phyloP scores from a whole-genome alignment of 2,888 invertebrate species.

The Bimastos eiseni region DNA sequence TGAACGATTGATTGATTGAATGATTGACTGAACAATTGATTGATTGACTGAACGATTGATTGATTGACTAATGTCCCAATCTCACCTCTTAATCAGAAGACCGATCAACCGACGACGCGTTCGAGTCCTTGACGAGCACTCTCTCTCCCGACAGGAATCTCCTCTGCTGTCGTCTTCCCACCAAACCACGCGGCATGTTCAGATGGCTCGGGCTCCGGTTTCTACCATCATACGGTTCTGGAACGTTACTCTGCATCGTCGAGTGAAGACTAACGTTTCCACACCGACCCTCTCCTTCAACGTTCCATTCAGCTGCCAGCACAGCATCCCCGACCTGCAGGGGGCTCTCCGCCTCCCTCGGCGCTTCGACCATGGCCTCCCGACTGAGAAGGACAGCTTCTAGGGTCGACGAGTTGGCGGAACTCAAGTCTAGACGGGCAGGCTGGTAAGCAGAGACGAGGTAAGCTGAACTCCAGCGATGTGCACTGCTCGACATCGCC shows the following conservation, averaged over 20 bases:
- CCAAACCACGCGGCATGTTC: conserved; percentile 76
- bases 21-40: not conserved
- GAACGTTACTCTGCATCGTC: conserved; percentile 77
- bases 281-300: not conserved
- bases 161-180: conserved; percentile 70
- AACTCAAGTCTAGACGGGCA: not conserved
- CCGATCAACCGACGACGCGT: not conserved
- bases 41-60: too few relatives aligned
- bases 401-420: not conserved
- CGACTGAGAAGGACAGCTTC: not conserved
- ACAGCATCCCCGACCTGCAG: not conserved
- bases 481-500: not conserved
- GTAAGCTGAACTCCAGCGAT: not conserved
- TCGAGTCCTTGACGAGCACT: not conserved
- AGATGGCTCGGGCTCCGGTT: conserved; percentile 66
- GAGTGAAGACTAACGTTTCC: conserved; percentile 69
- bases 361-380: not conserved
- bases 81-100: not conserved
- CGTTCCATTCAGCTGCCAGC: not conserved
- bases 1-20: not conserved
- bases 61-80: not conserved
- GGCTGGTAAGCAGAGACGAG: not conserved
- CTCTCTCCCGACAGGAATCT: conserved; percentile 65
- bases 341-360: not conserved
- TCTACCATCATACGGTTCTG: conserved; percentile 66